Conservation (phyloP, 1,140 invertebrate species). For the Neodiprion lecontei region DNA sequence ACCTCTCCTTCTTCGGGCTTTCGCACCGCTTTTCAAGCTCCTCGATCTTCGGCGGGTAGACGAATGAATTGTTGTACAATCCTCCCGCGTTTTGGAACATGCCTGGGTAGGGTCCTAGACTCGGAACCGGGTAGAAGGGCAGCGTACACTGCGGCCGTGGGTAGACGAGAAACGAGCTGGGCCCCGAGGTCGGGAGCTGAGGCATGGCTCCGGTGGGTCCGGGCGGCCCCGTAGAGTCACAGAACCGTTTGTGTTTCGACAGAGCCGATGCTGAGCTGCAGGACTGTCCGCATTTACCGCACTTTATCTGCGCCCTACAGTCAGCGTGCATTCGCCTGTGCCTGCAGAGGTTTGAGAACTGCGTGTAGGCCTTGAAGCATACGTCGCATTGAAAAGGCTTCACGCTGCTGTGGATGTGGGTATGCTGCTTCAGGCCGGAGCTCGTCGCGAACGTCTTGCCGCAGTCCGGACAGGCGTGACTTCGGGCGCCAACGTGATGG, state of each 20-base stretch:
- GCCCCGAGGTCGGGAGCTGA: slow-evolving; percentile 59
- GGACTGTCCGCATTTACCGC: slow-evolving; percentile 89
- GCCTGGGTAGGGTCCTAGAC: slow-evolving; percentile 58
- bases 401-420: slow-evolving; percentile 97
- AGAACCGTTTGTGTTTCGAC: slow-evolving; percentile 85
- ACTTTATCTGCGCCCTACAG: slow-evolving; percentile 88
- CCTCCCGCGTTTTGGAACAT: slow-evolving; percentile 68
- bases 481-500: slow-evolving; percentile 90
- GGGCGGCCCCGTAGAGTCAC: slow-evolving; percentile 70
- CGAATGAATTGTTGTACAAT: slow-evolving; percentile 66
- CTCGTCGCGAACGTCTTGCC: slow-evolving; percentile 98
- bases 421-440: slow-evolving; percentile 98
- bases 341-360: slow-evolving; percentile 99
- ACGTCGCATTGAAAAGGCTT: slow-evolving; percentile 98
- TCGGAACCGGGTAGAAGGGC: slow-evolving; percentile 63
- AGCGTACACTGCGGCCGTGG: slow-evolving; percentile 55
- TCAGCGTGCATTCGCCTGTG: slow-evolving; percentile 98
- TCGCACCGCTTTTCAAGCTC: slow-evolving; percentile 47
- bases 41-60: slow-evolving; percentile 61
- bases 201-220: slow-evolving; percentile 58
- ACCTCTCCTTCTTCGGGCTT: slow-evolving; percentile 52
- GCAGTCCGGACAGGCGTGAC: slow-evolving; percentile 96
- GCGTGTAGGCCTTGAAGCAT: slow-evolving; percentile 94
- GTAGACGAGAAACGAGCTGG: slow-evolving; percentile 76
- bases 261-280: slow-evolving; percentile 88